Evolutionary conservation across 2,113 vertebrate species (phyloP).

Genomic region (Ivindomyrus marchei): DNA sequence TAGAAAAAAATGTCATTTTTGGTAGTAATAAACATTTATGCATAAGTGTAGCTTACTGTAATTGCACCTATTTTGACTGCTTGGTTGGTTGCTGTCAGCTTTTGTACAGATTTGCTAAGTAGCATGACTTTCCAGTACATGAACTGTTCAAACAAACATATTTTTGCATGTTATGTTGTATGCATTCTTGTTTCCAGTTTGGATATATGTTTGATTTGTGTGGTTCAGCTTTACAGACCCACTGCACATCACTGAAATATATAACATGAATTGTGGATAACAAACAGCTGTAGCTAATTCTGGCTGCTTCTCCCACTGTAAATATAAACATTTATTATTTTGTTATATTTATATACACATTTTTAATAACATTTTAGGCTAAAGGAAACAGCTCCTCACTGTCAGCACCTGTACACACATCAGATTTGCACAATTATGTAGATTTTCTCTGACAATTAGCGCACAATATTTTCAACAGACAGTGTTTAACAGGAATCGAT

Average conservation of each 20-base stretch:
- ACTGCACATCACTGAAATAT: neutral
- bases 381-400: neutral
- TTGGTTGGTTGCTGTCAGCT: neutral
- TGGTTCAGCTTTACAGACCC: neutral
- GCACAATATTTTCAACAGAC: conserved; percentile 1
- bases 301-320: neutral
- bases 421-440: neutral
- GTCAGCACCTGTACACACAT: neutral
- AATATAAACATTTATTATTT: neutral
- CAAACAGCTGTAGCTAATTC: neutral
- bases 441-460: neutral
- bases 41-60: neutral
- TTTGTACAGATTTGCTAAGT: neutral
- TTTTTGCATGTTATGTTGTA: neutral
- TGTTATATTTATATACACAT: neutral
- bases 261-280: neutral
- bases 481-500: neutral
- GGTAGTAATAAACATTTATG: neutral
- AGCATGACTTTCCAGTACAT: neutral
- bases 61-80: neutral
- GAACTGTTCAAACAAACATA: neutral
- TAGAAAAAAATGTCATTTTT: neutral
- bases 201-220: neutral
- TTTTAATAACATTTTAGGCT: neutral
- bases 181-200: neutral